phyloP scores from a whole-genome alignment of 2,888 invertebrate species.

The Apamea sordens region DNA sequence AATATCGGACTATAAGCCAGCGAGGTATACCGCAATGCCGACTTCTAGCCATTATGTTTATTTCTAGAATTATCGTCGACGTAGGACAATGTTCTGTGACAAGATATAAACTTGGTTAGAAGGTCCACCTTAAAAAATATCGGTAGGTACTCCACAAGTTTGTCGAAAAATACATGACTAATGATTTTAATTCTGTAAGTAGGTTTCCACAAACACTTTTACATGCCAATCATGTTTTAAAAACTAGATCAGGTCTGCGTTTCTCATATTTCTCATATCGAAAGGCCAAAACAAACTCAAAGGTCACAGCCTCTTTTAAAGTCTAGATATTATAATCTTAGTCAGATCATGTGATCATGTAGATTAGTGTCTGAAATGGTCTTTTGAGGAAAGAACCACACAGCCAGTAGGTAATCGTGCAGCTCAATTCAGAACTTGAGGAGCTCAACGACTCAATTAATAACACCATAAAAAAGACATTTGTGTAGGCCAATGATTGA shows the following conservation, averaged over 20 bases:
- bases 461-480: neutral
- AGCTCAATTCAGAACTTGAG: neutral
- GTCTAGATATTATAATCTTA: neutral
- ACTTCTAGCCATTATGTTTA: slow-evolving; percentile 55
- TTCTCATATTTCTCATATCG: neutral
- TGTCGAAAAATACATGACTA: neutral
- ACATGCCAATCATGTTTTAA: neutral
- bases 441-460: neutral
- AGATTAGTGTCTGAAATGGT: too few species aligned
- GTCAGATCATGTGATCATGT: neutral
- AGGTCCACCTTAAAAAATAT: slow-evolving; percentile 10
- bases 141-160: neutral
- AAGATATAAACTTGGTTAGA: slow-evolving; percentile 9
- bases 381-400: too few species aligned
- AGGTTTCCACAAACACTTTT: neutral
- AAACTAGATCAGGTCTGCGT: neutral
- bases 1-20: slow-evolving; percentile 40
- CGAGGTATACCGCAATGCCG: slow-evolving; percentile 65
- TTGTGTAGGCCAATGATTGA: neutral
- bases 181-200: neutral
- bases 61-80: slow-evolving; percentile 61
- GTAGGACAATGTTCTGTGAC: slow-evolving; percentile 41
- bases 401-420: neutral
- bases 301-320: neutral
- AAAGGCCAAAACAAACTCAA: neutral